A percentile compares a stretch with the other conserved stretches of the same genome.
Conservation (phyloP, 1,140 invertebrate genomes). For the Calephelis nemesis region DNA sequence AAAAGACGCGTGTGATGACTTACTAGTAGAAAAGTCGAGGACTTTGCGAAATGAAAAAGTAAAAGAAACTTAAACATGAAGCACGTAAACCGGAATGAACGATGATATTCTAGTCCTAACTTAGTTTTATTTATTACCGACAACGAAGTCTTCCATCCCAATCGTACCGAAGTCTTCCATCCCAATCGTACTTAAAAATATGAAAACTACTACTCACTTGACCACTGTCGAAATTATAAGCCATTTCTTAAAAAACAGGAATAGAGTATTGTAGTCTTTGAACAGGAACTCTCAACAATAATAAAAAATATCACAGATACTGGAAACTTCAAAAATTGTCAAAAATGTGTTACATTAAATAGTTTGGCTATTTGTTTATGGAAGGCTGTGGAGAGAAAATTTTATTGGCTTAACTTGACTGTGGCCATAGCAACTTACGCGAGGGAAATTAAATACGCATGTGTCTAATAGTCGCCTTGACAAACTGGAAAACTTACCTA, state of each 20-base stretch:
- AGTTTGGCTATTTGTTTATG: slow-evolving; percentile 36
- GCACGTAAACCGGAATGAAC: too few species aligned
- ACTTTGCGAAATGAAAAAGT: too few species aligned
- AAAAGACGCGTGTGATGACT: too few species aligned
- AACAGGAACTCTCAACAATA: slow-evolving; percentile 37
- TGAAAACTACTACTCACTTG: slow-evolving; percentile 50
- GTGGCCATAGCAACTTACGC: slow-evolving; percentile 48
- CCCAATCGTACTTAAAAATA: too few species aligned
- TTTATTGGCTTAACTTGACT: slow-evolving; percentile 63
- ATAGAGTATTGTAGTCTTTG: too few species aligned
- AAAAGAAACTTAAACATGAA: too few species aligned
- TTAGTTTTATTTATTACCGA: too few species aligned
- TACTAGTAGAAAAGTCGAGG: too few species aligned
- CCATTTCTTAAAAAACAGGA: slow-evolving; percentile 45
- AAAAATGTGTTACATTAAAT: slow-evolving; percentile 40
- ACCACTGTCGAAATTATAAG: slow-evolving; percentile 68
- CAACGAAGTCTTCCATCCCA: too few species aligned
- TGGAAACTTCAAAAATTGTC: slow-evolving; percentile 39
- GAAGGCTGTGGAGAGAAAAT: slow-evolving; percentile 50
- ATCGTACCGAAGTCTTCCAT: too few species aligned
- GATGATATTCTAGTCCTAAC: too few species aligned
- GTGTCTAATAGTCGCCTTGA: background rate
- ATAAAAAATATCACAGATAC: slow-evolving; percentile 47
- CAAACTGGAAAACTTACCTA: too few species aligned
- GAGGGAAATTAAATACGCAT: slow-evolving; percentile 29